Evolutionary conservation across 1,140 invertebrate genomes (phyloP).

Genomic region (Procambarus clarkii): DNA sequence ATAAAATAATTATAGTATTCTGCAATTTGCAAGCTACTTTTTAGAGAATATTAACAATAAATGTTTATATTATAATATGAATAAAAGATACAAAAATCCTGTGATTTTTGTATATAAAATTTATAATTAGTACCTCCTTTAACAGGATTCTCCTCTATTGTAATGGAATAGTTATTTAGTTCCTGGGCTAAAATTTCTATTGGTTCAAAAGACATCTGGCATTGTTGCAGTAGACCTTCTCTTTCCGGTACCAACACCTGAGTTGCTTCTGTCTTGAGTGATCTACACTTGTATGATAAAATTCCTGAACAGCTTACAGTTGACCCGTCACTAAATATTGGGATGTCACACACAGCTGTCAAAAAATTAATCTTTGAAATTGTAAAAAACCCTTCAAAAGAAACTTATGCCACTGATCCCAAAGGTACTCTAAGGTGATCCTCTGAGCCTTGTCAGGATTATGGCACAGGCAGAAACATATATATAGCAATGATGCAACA

Average conservation of each 20-base stretch:
- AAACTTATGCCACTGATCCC: too few relatives aligned
- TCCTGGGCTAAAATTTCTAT: conserved; percentile 18
- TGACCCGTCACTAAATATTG: conserved; percentile 24
- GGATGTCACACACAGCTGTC: conserved; percentile 38
- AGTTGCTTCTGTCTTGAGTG: conserved; percentile 2
- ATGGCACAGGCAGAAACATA: too few relatives aligned
- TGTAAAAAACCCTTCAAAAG: too few relatives aligned
- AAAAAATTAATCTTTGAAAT: neutral
- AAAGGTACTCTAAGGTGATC: too few relatives aligned
- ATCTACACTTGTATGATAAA: conserved; percentile 27
- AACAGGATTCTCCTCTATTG: neutral
- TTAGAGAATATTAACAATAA: too few relatives aligned
- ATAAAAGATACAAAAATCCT: too few relatives aligned
- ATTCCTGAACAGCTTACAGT: conserved; percentile 48
- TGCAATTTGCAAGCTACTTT: too few relatives aligned
- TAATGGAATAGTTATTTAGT: neutral
- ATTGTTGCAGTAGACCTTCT: neutral
- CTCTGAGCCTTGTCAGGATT: too few relatives aligned
- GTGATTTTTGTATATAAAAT: neutral
- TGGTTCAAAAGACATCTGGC: conserved; percentile 29
- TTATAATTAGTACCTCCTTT: conserved; percentile 6
- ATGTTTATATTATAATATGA: too few relatives aligned
- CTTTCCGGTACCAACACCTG: conserved; percentile 15
- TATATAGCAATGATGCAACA: too few relatives aligned
- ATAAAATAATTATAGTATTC: too few relatives aligned